Conservation (phyloP, 2,797 vertebrate species). For the Balearica regulorum region DNA sequence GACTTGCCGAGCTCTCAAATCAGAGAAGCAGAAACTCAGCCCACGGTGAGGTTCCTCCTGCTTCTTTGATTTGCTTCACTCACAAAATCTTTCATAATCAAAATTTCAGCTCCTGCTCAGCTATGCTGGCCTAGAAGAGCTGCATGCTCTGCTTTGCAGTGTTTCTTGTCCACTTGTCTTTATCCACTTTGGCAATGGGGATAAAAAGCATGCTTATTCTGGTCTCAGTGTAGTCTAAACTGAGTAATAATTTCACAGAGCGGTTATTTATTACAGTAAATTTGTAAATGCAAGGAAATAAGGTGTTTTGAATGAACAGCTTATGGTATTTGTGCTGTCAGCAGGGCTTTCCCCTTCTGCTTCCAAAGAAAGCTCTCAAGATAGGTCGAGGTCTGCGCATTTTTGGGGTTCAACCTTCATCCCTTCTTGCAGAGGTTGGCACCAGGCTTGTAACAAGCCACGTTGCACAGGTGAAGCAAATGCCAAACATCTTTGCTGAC, state of each 20-base stretch:
- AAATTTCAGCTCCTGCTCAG: not conserved
- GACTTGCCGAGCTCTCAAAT: not conserved
- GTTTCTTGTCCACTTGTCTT: not conserved
- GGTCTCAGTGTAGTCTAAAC: not conserved
- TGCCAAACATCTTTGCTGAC: not conserved
- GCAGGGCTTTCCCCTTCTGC: not conserved
- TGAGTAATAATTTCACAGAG: not conserved
- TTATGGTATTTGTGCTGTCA: not conserved
- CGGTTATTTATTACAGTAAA: not conserved
- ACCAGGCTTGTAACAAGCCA: not conserved
- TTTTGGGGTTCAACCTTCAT: not conserved
- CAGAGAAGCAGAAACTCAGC: not conserved
- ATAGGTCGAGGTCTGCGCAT: not conserved
- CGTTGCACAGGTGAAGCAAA: not conserved
- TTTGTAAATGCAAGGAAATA: not conserved
- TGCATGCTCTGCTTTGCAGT: not conserved
- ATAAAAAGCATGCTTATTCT: not conserved
- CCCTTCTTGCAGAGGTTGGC: not conserved
- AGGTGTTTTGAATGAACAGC: not conserved
- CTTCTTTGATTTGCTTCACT: not conserved
- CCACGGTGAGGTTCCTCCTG: not conserved
- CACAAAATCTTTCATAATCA: not conserved
- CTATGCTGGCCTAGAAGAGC: not conserved
- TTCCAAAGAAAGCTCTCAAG: not conserved
- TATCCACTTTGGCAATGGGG: not conserved